Conservation (phyloP, 64 coral and sea anemone genomes). For the Montipora cactus region DNA sequence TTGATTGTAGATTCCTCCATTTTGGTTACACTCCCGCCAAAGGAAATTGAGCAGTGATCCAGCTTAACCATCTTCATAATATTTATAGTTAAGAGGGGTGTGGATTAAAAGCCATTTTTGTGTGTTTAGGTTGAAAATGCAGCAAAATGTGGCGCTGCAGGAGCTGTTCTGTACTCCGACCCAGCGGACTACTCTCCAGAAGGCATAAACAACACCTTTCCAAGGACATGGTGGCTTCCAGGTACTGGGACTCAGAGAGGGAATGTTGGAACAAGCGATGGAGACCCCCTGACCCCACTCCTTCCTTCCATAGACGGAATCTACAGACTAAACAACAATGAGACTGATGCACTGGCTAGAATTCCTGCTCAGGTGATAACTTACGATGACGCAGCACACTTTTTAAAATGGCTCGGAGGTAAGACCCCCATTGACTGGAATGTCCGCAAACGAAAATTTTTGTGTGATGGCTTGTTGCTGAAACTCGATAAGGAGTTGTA, state of each 20-base stretch:
- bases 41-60: no score
- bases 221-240: constrained; percentile 69
- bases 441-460: no score
- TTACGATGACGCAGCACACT: constrained; percentile 29
- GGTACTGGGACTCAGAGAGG: constrained; percentile 75
- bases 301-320: constrained; percentile 65
- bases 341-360: background rate
- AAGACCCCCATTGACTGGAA: background rate
- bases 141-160: constrained; percentile 61
- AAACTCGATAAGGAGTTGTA: no score
- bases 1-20: no score
- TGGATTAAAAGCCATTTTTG: background rate
- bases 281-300: constrained; percentile 73
- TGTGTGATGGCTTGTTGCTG: no score
- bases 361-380: constrained; percentile 59
- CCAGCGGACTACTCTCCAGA: constrained; percentile 71
- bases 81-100: no score
- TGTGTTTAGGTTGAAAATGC: constrained; percentile 62
- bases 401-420: constrained; percentile 63
- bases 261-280: background rate
- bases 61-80: no score
- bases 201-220: constrained; percentile 60
- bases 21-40: no score
- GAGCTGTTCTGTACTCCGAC: constrained; percentile 72
- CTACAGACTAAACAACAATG: constrained; percentile 29